These are phyloP conservation scores for Synergus itoensis DNA, from an alignment of 2,888 invertebrate species.

Conservation along the genomic window DNA sequence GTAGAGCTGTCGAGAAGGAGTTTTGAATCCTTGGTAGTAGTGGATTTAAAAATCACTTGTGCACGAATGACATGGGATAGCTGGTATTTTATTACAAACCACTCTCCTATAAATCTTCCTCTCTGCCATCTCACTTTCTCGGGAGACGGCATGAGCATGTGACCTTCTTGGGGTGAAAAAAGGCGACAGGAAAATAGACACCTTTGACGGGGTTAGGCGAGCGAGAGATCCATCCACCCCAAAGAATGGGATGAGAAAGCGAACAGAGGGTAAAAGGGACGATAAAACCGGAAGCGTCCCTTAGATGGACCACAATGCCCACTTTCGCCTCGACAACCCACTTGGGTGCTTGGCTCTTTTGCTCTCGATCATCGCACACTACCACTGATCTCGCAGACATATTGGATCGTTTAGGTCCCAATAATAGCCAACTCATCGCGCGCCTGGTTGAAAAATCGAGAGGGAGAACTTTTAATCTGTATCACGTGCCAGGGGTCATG, in stretches of 20 bases:
- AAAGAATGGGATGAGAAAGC: conserved; percentile 36
- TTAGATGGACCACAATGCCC: conserved; percentile 50
- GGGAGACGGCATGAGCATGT: conserved; percentile 17
- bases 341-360: conserved; percentile 2
- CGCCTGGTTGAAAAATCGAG: conserved; percentile 52
- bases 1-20: neutral
- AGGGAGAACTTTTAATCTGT: conserved; percentile 53
- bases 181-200: conserved; percentile 59
- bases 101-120: conserved; percentile 53
- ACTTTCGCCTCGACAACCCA: conserved; percentile 40
- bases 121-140: conserved; percentile 37
- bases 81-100: conserved; percentile 59
- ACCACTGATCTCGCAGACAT: neutral
- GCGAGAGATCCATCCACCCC: conserved; percentile 43
- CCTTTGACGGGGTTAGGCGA: conserved; percentile 55
- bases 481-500: conserved; percentile 48
- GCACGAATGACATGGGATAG: conserved; percentile 33
- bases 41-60: conserved; percentile 37
- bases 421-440: conserved; percentile 49
- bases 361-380: neutral
- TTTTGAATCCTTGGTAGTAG: conserved; percentile 15
- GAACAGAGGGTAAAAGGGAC: neutral
- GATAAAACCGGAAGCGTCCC: conserved; percentile 55
- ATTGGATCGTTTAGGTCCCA: conserved; percentile 29
- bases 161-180: conserved; percentile 39